Base-by-base conservation (phyloP, 2,797 vertebrate species). In the Alcedo atthis region DNA sequence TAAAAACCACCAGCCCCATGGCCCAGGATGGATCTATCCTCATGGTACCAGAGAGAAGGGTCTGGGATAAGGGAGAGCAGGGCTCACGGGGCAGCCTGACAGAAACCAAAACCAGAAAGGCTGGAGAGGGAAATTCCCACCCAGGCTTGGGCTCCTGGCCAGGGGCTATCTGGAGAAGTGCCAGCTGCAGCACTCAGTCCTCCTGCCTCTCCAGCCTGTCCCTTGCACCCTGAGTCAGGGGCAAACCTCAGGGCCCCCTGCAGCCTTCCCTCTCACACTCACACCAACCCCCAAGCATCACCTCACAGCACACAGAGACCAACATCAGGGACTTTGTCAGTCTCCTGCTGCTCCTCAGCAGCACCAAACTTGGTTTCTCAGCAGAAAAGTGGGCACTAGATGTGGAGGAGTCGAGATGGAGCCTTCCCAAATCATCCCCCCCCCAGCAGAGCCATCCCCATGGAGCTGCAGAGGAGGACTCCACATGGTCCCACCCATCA, bases 291-390 rank as follows among this genome's bases (percentile, higher is more conserved):
- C 73, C 24, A 49, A 8, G 45, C 6, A 2, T 12, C 26, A 26
- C 14, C 18, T 57, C 2, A 0, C 49, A 63, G 35, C 4, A 2
- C 10, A 1, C 0, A 1, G n/a, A 43, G 10, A 25, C 33, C n/a
- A 30, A 9, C 5, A 15, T 8, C 51, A 73, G 51, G 22, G 20
- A 40, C 24, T 21, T 0, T 17, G 2, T 42, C 8, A 9, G 13
- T 12, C 30, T 85, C 48, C 54, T 64, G 28, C 9, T 21, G 46
- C 19, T 80, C 55, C n/a, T 66, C 42, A 86, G 26, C 42, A 64
- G 54, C 49, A 53, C 19, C 40, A 49, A 18, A 55, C 18, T 28
- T 3, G 0, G 18, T 30, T 53, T 21, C 37, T 48, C 64, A 15
- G 42, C 42, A 10, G 15, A 30, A 16, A 45, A 19, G n/a, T 5